Conservation (phyloP, 2,888 invertebrate genomes). For the Slavum lentiscoides region DNA sequence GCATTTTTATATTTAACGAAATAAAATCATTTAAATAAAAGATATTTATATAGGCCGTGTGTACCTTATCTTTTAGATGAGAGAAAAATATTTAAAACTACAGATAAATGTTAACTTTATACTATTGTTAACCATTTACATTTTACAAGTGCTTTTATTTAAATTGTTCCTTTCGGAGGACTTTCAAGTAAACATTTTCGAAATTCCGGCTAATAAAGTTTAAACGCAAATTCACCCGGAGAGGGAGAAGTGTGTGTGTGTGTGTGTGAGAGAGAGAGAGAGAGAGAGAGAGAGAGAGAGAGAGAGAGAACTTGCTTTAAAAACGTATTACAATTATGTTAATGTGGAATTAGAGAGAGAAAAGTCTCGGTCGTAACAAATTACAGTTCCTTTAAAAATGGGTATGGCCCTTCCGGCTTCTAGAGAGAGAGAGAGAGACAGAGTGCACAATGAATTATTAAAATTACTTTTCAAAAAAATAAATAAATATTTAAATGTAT, state of each 20-base stretch:
- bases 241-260: neutral
- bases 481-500: conserved; percentile 32
- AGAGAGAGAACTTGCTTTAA: conserved; percentile 29
- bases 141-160: conserved; percentile 45
- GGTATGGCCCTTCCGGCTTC: conserved; percentile 5
- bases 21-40: neutral
- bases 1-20: neutral
- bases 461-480: conserved; percentile 37
- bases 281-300: conserved; percentile 4
- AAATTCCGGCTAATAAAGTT: conserved; percentile 50
- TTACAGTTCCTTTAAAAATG: conserved; percentile 44
- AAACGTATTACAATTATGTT: conserved; percentile 53
- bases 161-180: conserved; percentile 36
- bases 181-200: conserved; percentile 48
- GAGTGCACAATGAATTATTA: conserved; percentile 36
- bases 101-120: conserved; percentile 28
- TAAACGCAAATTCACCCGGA: conserved; percentile 36
- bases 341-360: conserved; percentile 46
- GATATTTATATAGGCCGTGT: neutral
- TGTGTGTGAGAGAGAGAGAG: conserved; percentile 22
- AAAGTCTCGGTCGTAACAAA: conserved; percentile 49
- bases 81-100: conserved; percentile 31
- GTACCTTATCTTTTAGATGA: neutral
- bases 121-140: conserved; percentile 41
- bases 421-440: neutral